These are phyloP conservation scores for Macrosoma leucophasiata DNA, from an alignment of 2,888 invertebrate species.

Conservation along the genomic window DNA sequence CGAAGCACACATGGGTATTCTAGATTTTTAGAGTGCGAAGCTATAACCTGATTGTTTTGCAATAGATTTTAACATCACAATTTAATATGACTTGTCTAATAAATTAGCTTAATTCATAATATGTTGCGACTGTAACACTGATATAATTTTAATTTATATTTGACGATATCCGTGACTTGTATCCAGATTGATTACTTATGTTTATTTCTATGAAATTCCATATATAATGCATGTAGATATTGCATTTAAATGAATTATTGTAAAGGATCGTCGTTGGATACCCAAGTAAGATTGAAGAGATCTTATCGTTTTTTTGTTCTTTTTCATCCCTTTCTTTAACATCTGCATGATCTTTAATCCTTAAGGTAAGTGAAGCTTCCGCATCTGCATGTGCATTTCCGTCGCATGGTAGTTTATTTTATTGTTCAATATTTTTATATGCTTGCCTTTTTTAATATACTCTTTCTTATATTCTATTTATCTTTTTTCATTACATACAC, in stretches of 20 bases:
- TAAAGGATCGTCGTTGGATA: slow-evolving; percentile 73
- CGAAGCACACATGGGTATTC: slow-evolving; percentile 28
- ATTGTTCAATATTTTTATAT: slow-evolving; percentile 40
- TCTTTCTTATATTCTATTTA: slow-evolving; percentile 45
- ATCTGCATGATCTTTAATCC: slow-evolving; percentile 47
- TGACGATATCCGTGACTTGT: slow-evolving; percentile 36
- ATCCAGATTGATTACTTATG: slow-evolving; percentile 33
- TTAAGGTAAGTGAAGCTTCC: slow-evolving; percentile 53
- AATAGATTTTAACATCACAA: slow-evolving; percentile 65
- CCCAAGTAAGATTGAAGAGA: slow-evolving; percentile 67
- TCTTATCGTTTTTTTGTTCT: slow-evolving; percentile 46
- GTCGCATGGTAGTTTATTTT: slow-evolving; percentile 53
- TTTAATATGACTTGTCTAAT: slow-evolving; percentile 51
- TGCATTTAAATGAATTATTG: slow-evolving; percentile 43
- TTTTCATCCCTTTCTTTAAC: slow-evolving; percentile 45
- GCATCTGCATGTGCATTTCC: slow-evolving; percentile 58
- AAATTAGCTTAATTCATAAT: slow-evolving; percentile 60
- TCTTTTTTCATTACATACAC: slow-evolving; percentile 49
- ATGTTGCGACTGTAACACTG: slow-evolving; percentile 62
- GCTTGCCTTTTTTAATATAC: slow-evolving; percentile 60
- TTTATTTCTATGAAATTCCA: slow-evolving; percentile 42
- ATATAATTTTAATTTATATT: slow-evolving; percentile 46
- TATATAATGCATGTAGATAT: slow-evolving; percentile 54
- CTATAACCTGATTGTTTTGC: slow-evolving; percentile 71
- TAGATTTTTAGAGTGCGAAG: slow-evolving; percentile 69